Evolutionary conservation across 2,113 vertebrate genomes (phyloP).

Genomic region (Dipodomys merriami): DNA sequence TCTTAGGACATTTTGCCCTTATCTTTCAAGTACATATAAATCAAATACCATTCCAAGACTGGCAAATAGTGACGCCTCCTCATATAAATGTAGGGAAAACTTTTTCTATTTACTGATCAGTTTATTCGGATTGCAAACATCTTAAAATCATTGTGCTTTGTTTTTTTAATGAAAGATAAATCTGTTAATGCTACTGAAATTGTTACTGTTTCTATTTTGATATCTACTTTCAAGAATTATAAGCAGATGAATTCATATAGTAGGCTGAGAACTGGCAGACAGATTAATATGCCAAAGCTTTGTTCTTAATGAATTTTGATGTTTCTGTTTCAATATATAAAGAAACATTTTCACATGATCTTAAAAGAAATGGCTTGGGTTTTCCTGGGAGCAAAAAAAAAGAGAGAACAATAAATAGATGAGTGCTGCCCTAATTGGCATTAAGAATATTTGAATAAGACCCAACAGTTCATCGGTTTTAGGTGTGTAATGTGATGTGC

Average conservation of each 20-base stretch:
- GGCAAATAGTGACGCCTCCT: slow-evolving; percentile 73
- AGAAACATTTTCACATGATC: slow-evolving; percentile 69
- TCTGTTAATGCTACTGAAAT: slow-evolving; percentile 78
- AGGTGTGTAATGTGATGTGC: not conserved
- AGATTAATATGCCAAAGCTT: slow-evolving; percentile 83
- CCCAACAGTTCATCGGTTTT: slow-evolving; percentile 48
- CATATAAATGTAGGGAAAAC: slow-evolving; percentile 78
- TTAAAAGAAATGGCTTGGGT: slow-evolving; percentile 82
- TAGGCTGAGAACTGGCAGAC: slow-evolving; percentile 82
- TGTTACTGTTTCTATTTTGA: slow-evolving; percentile 84
- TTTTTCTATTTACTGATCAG: slow-evolving; percentile 70
- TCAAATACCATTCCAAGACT: slow-evolving; percentile 74
- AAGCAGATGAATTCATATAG: slow-evolving; percentile 84
- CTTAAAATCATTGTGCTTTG: slow-evolving; percentile 72
- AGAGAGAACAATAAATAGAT: slow-evolving; percentile 74
- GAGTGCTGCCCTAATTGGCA: slow-evolving; percentile 47
- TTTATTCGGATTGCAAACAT: slow-evolving; percentile 75
- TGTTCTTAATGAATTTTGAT: slow-evolving; percentile 85
- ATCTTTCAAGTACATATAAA: slow-evolving; percentile 59
- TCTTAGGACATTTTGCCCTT: slow-evolving; percentile 82
- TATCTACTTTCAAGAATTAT: slow-evolving; percentile 81
- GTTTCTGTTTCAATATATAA: slow-evolving; percentile 83
- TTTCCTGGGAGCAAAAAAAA: slow-evolving; percentile 82
- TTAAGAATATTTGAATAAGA: slow-evolving; percentile 56
- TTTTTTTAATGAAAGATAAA: slow-evolving; percentile 82